Base-by-base conservation (phyloP, 2,888 invertebrate species). In the Cetonia aurata region DNA sequence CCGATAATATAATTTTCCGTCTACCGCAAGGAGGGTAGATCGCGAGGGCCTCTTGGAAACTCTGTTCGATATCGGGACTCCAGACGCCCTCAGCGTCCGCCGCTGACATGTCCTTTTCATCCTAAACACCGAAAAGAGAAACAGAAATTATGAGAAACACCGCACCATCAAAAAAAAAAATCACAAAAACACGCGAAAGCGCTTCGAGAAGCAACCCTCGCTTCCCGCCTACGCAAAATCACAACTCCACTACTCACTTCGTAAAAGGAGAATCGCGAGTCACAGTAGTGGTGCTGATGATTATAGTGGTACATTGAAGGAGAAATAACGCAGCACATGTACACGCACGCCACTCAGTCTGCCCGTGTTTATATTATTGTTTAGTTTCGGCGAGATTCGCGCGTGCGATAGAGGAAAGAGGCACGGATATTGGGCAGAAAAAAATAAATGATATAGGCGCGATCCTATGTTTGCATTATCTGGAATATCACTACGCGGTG, bases 11-110 rank as follows among this genome's bases (percentile, higher is more conserved):
- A 85, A 99, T 99, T 90, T 99, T 99, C 86, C 99, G 91, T 81
- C 99, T 89, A 77, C 99, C 99, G 87, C 99, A 99, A 75, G 99
- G 99, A 74, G 99, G 99, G 89, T 99, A 99, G 85, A 99, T 99
- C 82, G 98, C 97, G 85, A 99, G 90, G 76, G 99, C 99, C 89
- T 99, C 99, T 86, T 99, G 99, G 88, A 99, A 99, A 88, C 97
- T 97, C 88, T 99, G 99, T 87, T 99, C 99, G 86, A 99, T 99
- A 88, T 99, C 99, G 77, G 98, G 96, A 87, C 97, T 97, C 99
- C 99, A 99, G 73, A 99, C 99, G 80, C 99, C 99, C 87, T 99
- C 99, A 79, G 99, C 99, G 87, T 99, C 99, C 79, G 96, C 94
- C 80, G 96, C 96, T 84, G 96, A 95, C 86, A 95, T 88, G 86